Conservation (phyloP, 2,797 vertebrate genomes). For the Micropoecilia bifurca region DNA sequence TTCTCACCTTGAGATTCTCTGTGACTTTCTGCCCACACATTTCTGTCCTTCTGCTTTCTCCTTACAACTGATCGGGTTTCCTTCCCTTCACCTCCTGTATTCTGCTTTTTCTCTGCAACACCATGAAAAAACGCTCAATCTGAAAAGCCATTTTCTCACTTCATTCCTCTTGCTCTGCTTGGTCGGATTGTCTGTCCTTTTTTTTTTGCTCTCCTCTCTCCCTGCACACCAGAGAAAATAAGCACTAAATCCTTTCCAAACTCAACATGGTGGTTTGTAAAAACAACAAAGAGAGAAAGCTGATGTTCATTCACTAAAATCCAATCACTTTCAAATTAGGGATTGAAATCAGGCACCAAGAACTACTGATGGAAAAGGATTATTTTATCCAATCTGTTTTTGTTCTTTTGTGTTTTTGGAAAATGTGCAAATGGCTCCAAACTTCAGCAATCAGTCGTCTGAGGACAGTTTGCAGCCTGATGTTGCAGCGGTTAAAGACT, state of each 20-base stretch:
- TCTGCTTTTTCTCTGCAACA: not conserved
- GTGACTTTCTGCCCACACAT: not conserved
- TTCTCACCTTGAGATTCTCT: not conserved
- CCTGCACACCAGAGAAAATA: not conserved
- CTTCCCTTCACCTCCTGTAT: not conserved
- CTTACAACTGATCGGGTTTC: not conserved
- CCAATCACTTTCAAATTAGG: not conserved
- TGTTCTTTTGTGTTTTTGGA: not conserved
- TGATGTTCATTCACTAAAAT: not conserved
- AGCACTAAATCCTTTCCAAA: not conserved
- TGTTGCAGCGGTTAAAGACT: not conserved
- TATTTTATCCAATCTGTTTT: not conserved
- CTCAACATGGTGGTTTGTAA: not conserved
- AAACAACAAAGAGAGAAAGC: not conserved
- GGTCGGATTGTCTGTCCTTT: not conserved
- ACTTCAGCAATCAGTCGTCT: not conserved
- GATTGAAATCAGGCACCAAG: not conserved
- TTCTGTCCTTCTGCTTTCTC: not conserved
- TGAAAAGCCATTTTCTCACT: not conserved
- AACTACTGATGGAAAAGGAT: not conserved
- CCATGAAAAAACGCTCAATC: not conserved
- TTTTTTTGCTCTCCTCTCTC: not conserved
- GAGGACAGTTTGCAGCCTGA: not conserved
- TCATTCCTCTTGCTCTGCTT: conserved; percentile 1
- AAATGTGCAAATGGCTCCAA: not conserved